Conservation (phyloP, 2,888 invertebrate species). For the Drosophila monieri region DNA sequence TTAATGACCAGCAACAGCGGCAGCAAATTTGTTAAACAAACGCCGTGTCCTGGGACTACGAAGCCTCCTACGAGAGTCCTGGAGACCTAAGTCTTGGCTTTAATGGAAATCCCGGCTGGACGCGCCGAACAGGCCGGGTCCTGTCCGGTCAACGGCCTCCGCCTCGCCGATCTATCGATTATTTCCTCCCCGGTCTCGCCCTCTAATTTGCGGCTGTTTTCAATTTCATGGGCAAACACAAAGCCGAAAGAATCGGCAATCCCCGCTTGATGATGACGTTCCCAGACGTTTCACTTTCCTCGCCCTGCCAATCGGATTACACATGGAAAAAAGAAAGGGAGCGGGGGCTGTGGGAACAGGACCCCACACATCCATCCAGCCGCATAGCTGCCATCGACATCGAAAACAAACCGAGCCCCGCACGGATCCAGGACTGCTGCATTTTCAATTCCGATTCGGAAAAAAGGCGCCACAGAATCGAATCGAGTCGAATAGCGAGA, state of each 20-base stretch:
- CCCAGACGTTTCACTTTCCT: constrained; percentile 44
- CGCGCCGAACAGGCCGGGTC: constrained; percentile 21
- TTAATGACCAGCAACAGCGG: constrained; percentile 51
- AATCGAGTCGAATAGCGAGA: constrained; percentile 45
- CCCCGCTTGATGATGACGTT: constrained; percentile 34
- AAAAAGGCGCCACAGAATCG: constrained; percentile 39
- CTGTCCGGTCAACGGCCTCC: constrained; percentile 33
- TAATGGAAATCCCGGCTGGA: constrained; percentile 64
- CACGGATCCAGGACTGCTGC: constrained; percentile 1
- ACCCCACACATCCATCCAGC: neutral
- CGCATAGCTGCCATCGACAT: neutral
- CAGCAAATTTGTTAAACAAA: constrained; percentile 51
- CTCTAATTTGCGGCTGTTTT: constrained; percentile 62
- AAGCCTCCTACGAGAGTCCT: constrained; percentile 4
- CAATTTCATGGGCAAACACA: constrained; percentile 63
- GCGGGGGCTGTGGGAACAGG: neutral
- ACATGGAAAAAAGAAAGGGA: constrained; percentile 32
- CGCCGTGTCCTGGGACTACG: constrained; percentile 20
- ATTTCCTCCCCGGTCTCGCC: constrained; percentile 43
- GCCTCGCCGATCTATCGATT: constrained; percentile 23
- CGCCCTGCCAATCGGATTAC: constrained; percentile 62
- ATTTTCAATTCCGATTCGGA: neutral
- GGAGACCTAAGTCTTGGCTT: constrained; percentile 43
- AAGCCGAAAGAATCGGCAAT: constrained; percentile 1
- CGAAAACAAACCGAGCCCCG: neutral